A percentile compares a stretch with the other conserved stretches of the same genome.
These are phyloP conservation scores for Latheticus oryzae DNA, from an alignment of 2,888 invertebrate species.

Conservation along the genomic window DNA sequence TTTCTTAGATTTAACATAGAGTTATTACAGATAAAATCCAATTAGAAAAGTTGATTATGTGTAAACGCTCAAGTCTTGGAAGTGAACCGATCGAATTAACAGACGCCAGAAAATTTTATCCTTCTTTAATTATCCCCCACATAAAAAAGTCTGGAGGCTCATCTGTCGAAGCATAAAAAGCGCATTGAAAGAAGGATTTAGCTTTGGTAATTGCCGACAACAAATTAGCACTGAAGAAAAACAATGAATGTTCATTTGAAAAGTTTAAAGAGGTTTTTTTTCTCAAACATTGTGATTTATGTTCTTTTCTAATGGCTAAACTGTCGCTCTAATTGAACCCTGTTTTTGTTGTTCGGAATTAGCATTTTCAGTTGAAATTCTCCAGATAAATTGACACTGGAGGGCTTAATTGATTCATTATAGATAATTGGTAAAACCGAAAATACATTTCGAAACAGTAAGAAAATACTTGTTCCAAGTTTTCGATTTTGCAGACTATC, in stretches of 20 bases:
- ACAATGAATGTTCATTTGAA: conserved; percentile 30
- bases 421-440: conserved; percentile 40
- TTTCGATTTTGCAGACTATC: conserved; percentile 39
- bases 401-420: conserved; percentile 51
- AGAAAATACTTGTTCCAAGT: conserved; percentile 1
- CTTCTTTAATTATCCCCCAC: conserved; percentile 2
- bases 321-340: conserved; percentile 57
- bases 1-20: conserved; percentile 10
- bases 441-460: not conserved
- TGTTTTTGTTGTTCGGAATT: conserved; percentile 58
- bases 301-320: conserved; percentile 52
- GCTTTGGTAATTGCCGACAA: conserved; percentile 19
- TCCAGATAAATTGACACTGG: conserved; percentile 44
- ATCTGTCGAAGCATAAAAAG: conserved; percentile 7
- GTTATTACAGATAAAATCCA: conserved; percentile 10
- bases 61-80: conserved; percentile 3
- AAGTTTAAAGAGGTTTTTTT: conserved; percentile 31
- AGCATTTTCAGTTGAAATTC: conserved; percentile 52
- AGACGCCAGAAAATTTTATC: not conserved
- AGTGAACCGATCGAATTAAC: conserved; percentile 7
- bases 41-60: conserved; percentile 20
- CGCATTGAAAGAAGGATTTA: conserved; percentile 2
- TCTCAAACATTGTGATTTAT: conserved; percentile 50
- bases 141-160: not conserved
- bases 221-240: conserved; percentile 26